These are phyloP conservation scores for Oreortyx pictus DNA, from an alignment of 2,797 vertebrate species.

Conservation along the genomic window DNA sequence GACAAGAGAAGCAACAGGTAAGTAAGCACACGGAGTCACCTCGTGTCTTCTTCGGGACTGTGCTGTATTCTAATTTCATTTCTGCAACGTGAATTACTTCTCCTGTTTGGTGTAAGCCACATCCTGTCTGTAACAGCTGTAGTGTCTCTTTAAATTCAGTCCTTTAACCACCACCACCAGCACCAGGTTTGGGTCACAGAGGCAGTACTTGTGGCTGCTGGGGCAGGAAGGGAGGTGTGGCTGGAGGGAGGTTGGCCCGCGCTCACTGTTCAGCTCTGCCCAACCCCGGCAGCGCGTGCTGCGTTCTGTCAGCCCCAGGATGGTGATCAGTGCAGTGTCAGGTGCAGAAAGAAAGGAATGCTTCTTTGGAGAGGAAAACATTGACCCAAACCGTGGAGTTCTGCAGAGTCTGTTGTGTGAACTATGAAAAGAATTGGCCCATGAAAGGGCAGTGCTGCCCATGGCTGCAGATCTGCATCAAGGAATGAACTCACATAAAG, in stretches of 20 bases:
- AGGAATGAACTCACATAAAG: not conserved
- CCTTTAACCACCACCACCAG: not conserved
- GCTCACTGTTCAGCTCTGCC: not conserved
- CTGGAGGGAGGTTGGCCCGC: no score
- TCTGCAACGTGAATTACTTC: not conserved
- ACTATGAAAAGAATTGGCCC: not conserved
- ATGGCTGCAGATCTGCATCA: not conserved
- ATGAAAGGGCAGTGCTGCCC: constrained; percentile 22
- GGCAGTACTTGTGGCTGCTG: not conserved
- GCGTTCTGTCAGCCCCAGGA: not conserved
- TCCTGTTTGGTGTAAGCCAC: not conserved
- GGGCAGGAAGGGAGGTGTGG: not conserved
- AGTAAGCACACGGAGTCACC: not conserved
- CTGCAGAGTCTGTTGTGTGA: not conserved
- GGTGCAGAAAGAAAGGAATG: not conserved
- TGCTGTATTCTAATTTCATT: not conserved
- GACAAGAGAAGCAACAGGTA: not conserved
- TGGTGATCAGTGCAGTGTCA: not conserved
- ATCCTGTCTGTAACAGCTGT: not conserved
- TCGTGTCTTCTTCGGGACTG: not conserved
- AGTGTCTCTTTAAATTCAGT: not conserved
- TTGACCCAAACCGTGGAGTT: not conserved
- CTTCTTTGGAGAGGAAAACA: not conserved
- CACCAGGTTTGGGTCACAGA: accelerated
- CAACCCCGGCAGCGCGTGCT: accelerated